Conservation (phyloP, 2,113 vertebrate species). For the Cromileptes altivelis region DNA sequence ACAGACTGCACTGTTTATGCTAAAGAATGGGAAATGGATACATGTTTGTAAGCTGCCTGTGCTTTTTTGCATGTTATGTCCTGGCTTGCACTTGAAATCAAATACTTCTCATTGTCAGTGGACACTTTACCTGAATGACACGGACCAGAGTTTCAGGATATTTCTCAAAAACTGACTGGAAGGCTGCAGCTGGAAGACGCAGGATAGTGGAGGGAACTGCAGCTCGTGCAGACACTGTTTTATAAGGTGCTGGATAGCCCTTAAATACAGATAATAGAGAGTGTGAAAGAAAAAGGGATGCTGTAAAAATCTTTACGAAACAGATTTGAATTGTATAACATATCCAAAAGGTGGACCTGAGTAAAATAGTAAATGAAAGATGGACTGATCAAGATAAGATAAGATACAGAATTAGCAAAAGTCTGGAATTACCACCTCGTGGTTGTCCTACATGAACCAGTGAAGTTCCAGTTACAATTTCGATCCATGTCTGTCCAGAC, state of each 20-base stretch:
- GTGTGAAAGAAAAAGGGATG: not conserved
- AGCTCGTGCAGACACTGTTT: slow-evolving; percentile 92
- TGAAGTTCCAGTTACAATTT: too few species aligned
- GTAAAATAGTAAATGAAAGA: not conserved
- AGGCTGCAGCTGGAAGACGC: slow-evolving; percentile 90
- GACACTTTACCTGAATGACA: slow-evolving; percentile 89
- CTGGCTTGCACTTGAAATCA: not conserved
- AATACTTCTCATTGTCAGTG: not conserved
- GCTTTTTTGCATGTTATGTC: not conserved
- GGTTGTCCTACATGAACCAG: too few species aligned
- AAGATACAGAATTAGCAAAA: not conserved
- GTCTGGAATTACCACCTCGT: too few species aligned
- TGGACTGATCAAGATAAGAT: not conserved
- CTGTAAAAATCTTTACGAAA: not conserved
- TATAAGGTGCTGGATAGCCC: slow-evolving; percentile 93
- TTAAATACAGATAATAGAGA: slow-evolving; percentile 55
- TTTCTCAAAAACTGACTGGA: slow-evolving; percentile 93
- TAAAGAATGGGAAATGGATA: not conserved
- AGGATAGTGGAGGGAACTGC: slow-evolving; percentile 87
- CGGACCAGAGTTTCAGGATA: slow-evolving; percentile 94
- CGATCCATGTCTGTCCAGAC: too few species aligned
- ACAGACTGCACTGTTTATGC: not conserved
- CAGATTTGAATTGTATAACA: not conserved
- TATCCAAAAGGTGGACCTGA: not conserved
- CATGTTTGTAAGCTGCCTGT: not conserved